Evolutionary conservation across 2,888 invertebrate genomes (phyloP).

Genomic region (Hartigia nigra): DNA sequence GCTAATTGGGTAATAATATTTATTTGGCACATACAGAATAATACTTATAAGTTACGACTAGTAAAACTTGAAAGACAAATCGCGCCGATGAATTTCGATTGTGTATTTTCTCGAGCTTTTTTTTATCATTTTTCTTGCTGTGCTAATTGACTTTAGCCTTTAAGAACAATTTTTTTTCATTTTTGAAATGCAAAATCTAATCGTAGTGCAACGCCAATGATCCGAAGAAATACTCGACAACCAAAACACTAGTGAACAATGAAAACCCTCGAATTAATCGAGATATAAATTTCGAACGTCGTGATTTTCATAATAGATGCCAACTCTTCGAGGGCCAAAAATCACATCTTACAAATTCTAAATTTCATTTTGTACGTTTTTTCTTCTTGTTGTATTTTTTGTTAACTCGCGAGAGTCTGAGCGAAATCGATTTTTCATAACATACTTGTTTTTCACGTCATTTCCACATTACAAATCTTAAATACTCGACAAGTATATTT

Average conservation of each 20-base stretch:
- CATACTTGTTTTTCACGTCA: not conserved
- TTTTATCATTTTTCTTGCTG: not conserved
- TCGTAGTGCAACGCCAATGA: not conserved
- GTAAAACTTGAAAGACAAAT: conserved; percentile 26
- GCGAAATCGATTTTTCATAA: not conserved
- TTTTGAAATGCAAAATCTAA: not conserved
- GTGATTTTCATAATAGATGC: not conserved
- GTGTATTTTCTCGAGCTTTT: not conserved
- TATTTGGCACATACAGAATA: conserved; percentile 50
- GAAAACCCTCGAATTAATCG: not conserved
- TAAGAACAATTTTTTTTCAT: not conserved
- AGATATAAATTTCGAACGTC: not conserved
- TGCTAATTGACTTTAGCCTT: not conserved
- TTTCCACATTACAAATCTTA: not conserved
- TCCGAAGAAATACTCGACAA: not conserved
- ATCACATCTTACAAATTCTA: not conserved
- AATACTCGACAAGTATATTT: not conserved
- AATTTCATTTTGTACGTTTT: not conserved
- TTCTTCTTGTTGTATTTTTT: not conserved
- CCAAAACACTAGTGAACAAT: not conserved
- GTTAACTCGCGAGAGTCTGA: not conserved
- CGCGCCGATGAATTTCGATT: not conserved
- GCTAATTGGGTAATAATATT: conserved; percentile 26
- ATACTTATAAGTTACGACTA: conserved; percentile 38
- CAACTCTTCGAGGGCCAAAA: not conserved